Base-by-base conservation (phyloP, 2,113 vertebrate species). In the Triplophysa siluroides region DNA sequence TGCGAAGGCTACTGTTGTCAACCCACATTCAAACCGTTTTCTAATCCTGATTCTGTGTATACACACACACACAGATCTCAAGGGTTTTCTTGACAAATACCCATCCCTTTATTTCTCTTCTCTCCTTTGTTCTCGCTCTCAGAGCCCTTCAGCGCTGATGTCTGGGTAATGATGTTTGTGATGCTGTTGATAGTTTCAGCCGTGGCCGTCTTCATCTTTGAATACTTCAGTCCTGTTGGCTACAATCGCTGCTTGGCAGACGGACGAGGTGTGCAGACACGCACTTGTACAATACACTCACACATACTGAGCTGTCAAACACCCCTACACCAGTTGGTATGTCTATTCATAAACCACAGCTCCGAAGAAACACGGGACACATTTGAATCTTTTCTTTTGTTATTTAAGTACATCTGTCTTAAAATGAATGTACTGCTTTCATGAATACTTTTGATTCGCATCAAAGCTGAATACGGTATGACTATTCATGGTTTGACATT, bases 101-200 rank as follows among this genome's bases (percentile, higher is more conserved):
- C 8, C n/a, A 45, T 45, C 8, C n/a, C 33, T 65, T 61, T 13
- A 43, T 61, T 47, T 80, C 9, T 69, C 69, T 63, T 24, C 24
- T n/a, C 78, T 65, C 45, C 29, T 54, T 26, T 38, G 33, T 41
- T 80, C 75, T 61, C 73, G 88, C 66, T 84, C 83, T 16, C 86
- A 99, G 98, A 99, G 90, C 98, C 98, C 62, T 99, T 99, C 93
- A 99, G 98, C 73, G 98, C 98, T 54, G 98, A 99, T 0, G 98
- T 99, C 78, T 99, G 98, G 97, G 97, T 99, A 82, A 99, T 99
- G 98, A 99, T 99, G 98, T 99, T 99, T 86, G 97, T 99, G 87
- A 99, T 99, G 98, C 92, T 99, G 88, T 95, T 99, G 83, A 94
- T 99, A 7, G 97, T 99, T 86, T 99, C 97, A 4, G 98, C 97